Evolutionary conservation across 1,140 invertebrate genomes (phyloP).

Genomic region (Lepidotrigona ventralis): DNA sequence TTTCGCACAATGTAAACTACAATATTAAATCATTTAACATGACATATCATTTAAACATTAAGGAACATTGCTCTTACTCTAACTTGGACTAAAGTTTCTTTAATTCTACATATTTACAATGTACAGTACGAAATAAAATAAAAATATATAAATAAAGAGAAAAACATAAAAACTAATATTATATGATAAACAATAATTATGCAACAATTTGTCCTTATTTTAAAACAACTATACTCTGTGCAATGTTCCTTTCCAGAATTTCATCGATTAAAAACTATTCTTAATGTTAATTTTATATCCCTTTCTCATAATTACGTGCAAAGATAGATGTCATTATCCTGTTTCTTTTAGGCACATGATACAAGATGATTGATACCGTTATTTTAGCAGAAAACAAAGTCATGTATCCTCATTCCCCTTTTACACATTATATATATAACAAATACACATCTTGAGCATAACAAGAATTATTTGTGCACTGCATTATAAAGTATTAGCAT

Average conservation of each 20-base stretch:
- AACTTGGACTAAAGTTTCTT: background rate
- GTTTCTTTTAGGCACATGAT: conserved; percentile 34
- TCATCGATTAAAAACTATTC: background rate
- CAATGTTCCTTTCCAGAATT: conserved; percentile 29
- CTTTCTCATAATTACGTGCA: conserved; percentile 11
- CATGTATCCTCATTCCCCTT: background rate
- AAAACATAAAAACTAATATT: background rate
- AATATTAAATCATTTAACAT: conserved; percentile 40
- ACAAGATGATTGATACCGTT: conserved; percentile 22
- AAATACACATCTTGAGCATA: conserved; percentile 25
- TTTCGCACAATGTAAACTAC: conserved; percentile 38
- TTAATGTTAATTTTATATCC: conserved; percentile 4
- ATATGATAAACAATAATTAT: background rate
- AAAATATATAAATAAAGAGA: background rate
- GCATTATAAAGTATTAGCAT: conserved; percentile 23
- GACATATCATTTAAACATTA: background rate
- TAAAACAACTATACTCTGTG: background rate
- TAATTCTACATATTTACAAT: background rate
- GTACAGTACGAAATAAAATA: background rate
- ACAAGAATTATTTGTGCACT: conserved; percentile 24
- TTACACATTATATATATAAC: conserved; percentile 12
- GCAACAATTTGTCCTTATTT: background rate
- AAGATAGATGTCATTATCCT: conserved; percentile 15
- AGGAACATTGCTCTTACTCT: conserved; percentile 21
- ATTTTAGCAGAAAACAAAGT: conserved; percentile 22